Evolutionary conservation across 2,888 invertebrate genomes (phyloP), one percentile per base, ranked within the genome.

Genomic region (Aquatica leii): DNA sequence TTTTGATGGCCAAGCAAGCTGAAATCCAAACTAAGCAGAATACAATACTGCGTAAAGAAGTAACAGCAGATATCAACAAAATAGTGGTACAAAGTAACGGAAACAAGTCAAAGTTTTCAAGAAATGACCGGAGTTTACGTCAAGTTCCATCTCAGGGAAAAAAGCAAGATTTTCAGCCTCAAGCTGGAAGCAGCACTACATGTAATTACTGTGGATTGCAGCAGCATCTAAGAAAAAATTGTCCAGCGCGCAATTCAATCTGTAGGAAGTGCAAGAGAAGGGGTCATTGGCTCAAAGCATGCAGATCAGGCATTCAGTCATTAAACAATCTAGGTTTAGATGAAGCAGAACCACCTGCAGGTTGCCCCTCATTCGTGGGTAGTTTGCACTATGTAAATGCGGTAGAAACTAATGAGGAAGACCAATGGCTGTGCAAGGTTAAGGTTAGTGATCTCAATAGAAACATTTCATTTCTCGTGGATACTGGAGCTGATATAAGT

Each of bases 401-500:
- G 1, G 8, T 43, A 8, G 43, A 17, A 17, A 43, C 14, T 15
- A 43, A 15, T 17, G 15, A 43, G n/a, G 6, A 43, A 43, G 14
- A 43, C 17, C 15, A 43, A 12, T 43, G 12, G 43, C 8, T 17
- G 17, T 15, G 14, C 8, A 15, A 12, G 4, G 15, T 43, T 15
- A 1, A 43, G 17, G 17, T 43, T 15, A 15, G 15, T 12, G 15
- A 43, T 15, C 20, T 12, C 4, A 49, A 24, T 21, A 49, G 49
- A 49, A 12, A 21, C 1, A 4, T 34, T 34, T 11, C 20, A 3
- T 49, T 49, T 49, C 5, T 49, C 1, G 24, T 49, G n/a, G 49
- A 49, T 12, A 49, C 49, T 21, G 49, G 21, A 6, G 49, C 49
- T 21, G 24, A 49, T 49, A 21, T 49, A 49, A 49, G n/a, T 20